Evolutionary conservation across 1,140 invertebrate genomes (phyloP).

Genomic region (Drosophila punjabiensis): DNA sequence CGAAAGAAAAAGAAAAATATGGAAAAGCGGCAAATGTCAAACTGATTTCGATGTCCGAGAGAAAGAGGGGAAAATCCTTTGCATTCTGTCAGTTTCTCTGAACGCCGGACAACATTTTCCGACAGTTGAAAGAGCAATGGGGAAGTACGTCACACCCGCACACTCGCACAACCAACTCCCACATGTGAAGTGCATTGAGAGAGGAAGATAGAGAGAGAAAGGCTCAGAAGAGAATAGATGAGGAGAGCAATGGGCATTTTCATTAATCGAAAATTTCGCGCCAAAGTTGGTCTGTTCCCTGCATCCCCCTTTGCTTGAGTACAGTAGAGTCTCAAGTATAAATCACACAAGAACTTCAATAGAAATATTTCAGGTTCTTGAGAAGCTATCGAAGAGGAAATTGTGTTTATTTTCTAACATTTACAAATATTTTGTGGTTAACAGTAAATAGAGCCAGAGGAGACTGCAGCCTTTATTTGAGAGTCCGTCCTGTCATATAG

Average conservation of each 20-base stretch:
- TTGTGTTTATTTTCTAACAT: not conserved
- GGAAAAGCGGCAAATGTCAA: conserved; percentile 32
- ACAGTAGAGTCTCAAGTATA: conserved; percentile 24
- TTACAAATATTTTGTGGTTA: not conserved
- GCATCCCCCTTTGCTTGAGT: not conserved
- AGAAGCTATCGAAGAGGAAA: no score
- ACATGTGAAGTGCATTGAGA: conserved; percentile 9
- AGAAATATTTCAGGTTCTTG: no score
- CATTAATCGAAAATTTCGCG: conserved; percentile 80
- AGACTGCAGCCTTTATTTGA: not conserved
- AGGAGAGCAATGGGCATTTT: conserved; percentile 41
- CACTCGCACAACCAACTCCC: conserved; percentile 4
- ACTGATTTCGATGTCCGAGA: conserved; percentile 35
- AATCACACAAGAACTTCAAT: not conserved
- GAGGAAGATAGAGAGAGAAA: not conserved
- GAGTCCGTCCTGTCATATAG: not conserved
- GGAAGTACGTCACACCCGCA: conserved; percentile 41
- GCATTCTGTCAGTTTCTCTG: conserved; percentile 61
- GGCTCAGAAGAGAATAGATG: not conserved
- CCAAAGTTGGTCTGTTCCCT: conserved; percentile 47
- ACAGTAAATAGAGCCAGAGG: not conserved
- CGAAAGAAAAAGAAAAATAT: conserved; percentile 7
- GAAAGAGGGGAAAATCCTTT: conserved; percentile 29
- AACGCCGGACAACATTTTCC: conserved; percentile 62
- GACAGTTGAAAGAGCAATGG: conserved; percentile 68